phyloP scores from a whole-genome alignment of 1,140 invertebrate species.

The Ceratitis capitata region DNA sequence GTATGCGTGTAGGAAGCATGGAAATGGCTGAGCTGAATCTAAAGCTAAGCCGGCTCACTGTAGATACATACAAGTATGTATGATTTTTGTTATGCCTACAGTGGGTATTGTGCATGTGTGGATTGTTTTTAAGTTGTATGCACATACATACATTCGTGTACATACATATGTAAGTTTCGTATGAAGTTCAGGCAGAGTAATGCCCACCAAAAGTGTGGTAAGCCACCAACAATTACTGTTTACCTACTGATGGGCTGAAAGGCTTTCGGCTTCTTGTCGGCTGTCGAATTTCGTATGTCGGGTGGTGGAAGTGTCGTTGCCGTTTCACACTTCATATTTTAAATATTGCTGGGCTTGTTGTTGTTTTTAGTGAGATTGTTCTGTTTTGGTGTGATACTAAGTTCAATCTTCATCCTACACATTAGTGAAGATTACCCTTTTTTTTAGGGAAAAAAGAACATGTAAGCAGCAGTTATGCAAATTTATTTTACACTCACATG shows the following conservation, averaged over 20 bases:
- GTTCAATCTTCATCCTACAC: conserved; percentile 9
- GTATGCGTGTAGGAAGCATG: neutral
- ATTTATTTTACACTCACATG: neutral
- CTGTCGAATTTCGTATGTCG: neutral
- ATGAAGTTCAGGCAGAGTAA: neutral
- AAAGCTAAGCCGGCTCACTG: neutral
- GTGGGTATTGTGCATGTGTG: no score
- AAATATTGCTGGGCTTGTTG: neutral
- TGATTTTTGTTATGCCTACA: no score
- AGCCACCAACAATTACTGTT: no score
- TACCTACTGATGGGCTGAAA: neutral
- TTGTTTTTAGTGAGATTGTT: neutral
- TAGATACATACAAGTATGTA: neutral
- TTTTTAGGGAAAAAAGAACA: neutral
- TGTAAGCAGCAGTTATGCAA: neutral
- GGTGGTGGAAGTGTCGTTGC: conserved; percentile 7
- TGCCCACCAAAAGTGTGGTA: neutral
- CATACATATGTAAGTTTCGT: neutral
- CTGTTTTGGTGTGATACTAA: neutral
- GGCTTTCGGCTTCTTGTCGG: neutral
- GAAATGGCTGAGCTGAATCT: neutral
- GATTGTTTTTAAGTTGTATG: no score
- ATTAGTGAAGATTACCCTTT: neutral
- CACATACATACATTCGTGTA: no score
- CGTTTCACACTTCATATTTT: conserved; percentile 28